Percentiles rank a stretch among this genome's conserved stretches.
These are phyloP conservation scores for Xestoiulus laeticollis DNA, from an alignment of 2,888 invertebrate species.

Conservation along the genomic window DNA sequence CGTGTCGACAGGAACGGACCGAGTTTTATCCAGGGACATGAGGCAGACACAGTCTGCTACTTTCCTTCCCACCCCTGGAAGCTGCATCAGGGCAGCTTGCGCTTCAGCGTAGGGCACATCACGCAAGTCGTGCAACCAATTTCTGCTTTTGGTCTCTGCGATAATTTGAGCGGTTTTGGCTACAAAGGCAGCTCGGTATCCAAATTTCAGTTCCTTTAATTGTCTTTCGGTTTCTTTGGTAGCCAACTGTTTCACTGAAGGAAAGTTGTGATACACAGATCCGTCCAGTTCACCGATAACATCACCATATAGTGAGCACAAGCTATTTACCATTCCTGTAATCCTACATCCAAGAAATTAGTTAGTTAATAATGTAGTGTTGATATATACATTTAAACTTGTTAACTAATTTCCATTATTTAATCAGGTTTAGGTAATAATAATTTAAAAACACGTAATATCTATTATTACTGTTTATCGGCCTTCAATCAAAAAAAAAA, in stretches of 20 bases:
- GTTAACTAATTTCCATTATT: neutral
- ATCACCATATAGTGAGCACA: conserved; percentile 83
- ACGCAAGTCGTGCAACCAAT: conserved; percentile 78
- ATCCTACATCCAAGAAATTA: conserved; percentile 71
- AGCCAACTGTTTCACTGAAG: conserved; percentile 74
- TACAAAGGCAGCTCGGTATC: conserved; percentile 85
- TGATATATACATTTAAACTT: neutral
- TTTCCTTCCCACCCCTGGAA: conserved; percentile 94
- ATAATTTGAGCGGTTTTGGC: conserved; percentile 77
- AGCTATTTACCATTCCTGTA: conserved; percentile 87
- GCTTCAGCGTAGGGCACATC: conserved; percentile 77
- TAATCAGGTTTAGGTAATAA: too few species aligned
- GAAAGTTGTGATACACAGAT: conserved; percentile 79
- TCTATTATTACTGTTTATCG: too few species aligned
- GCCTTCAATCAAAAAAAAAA: too few species aligned
- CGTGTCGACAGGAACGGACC: conserved; percentile 93
- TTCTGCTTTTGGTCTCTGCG: conserved; percentile 66
- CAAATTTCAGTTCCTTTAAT: conserved; percentile 71
- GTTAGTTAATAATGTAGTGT: neutral
- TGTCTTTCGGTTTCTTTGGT: conserved; percentile 73
- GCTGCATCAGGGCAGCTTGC: conserved; percentile 75
- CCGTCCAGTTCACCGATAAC: conserved; percentile 76
- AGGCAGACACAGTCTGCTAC: conserved; percentile 98
- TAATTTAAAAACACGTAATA: too few species aligned
- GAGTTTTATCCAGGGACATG: conserved; percentile 90